Evolutionary conservation across 1,140 invertebrate genomes (phyloP), one percentile per base, ranked within the genome.

Genomic region (Helicoverpa zea): DNA sequence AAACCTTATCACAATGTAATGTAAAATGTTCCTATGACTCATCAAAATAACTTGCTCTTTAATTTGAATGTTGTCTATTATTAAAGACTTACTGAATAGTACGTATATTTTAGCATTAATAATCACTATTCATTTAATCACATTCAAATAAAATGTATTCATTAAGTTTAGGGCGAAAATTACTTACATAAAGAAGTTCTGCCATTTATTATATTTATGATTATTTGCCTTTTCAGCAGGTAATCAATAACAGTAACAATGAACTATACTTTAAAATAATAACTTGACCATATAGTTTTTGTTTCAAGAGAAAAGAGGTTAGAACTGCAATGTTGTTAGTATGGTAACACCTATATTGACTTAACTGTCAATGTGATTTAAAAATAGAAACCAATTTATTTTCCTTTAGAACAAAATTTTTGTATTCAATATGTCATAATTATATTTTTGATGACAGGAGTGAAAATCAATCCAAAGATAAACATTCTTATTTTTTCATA

Each of bases 361-460:
- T 43, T 5, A 61, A 35, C 51, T 81, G 75, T 86, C 86, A 90
- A 81, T 56, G n/a, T 82, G 64, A 82, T 92, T 93, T 84, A 86
- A 92, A 94, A 91, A 88, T 90, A 84, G 91, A 92, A 92, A 89
- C 64, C 35, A 82, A 74, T 82, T 80, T 79, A 83, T 84, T 85
- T 88, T 61, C 86, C 72, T 84, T 86, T 83, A 77, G 82, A 91
- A 89, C 86, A 87, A 91, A 89, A 91, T 90, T 92, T 89, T 88
- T 87, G 85, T 91, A 86, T 86, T 85, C 80, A 90, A 84, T 89
- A 91, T 93, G 91, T 92, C 91, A 93, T 87, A 87, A 89, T 84
- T 85, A 88, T 86, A 89, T 88, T 90, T 90, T 91, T 89, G 89
- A 90, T 92, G 93, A 93, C 93, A 94, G 87, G 85, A 89, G 86